Conservation (phyloP, 2,113 vertebrate genomes). For the Ceratotherium simum region DNA sequence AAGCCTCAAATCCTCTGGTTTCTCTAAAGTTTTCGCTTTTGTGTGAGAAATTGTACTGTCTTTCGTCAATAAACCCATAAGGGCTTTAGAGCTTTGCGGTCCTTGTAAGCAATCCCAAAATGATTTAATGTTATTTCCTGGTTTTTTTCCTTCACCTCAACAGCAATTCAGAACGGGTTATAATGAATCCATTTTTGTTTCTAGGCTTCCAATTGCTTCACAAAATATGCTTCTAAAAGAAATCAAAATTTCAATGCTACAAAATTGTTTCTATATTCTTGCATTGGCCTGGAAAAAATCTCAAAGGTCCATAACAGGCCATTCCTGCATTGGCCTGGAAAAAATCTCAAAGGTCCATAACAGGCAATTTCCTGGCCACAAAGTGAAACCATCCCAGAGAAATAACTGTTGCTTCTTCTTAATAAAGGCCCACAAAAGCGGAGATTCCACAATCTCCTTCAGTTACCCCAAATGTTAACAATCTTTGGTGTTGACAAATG, state of each 20-base stretch:
- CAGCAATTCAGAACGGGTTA: conserved; percentile 72
- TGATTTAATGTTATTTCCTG: conserved; percentile 76
- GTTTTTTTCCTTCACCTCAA: conserved; percentile 69
- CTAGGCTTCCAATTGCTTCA: conserved; percentile 61
- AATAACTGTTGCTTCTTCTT: conserved; percentile 25
- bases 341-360: conserved; percentile 17
- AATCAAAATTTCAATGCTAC: conserved; percentile 67
- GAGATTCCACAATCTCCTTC: neutral
- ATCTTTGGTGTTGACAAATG: neutral
- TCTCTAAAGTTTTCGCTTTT: conserved; percentile 68
- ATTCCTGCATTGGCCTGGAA: neutral
- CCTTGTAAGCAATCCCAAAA: conserved; percentile 73
- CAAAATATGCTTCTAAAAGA: conserved; percentile 69
- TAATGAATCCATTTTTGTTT: conserved; percentile 74
- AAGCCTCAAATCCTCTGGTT: conserved; percentile 71
- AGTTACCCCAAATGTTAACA: conserved; percentile 1
- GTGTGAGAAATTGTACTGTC: conserved; percentile 54
- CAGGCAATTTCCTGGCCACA: conserved; percentile 35
- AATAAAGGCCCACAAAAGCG: neutral
- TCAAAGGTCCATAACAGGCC: neutral
- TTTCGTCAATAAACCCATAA: conserved; percentile 72
- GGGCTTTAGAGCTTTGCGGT: conserved; percentile 57
- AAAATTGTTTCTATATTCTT: conserved; percentile 63
- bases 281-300: neutral
- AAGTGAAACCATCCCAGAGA: conserved; percentile 3